Conservation (phyloP, 1,140 invertebrate genomes). For the Anoplophora glabripennis region DNA sequence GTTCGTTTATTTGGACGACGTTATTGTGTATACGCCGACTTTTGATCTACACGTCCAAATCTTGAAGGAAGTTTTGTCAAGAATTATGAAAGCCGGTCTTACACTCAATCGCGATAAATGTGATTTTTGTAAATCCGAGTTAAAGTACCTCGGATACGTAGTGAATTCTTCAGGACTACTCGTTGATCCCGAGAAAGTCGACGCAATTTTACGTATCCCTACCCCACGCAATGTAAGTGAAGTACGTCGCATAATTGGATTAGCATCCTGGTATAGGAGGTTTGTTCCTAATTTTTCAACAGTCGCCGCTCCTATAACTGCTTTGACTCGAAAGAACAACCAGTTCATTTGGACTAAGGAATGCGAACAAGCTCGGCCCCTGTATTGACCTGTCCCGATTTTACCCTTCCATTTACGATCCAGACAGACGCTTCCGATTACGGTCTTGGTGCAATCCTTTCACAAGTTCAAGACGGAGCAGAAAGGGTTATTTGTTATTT, state of each 20-base stretch:
- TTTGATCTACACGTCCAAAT: slow-evolving; percentile 19
- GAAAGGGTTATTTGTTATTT: too few relatives aligned
- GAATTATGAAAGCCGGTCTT: not conserved
- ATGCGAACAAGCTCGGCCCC: not conserved
- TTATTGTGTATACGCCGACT: slow-evolving; percentile 22
- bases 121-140: slow-evolving; percentile 33
- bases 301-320: slow-evolving; percentile 25
- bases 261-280: slow-evolving; percentile 42
- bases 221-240: slow-evolving; percentile 19
- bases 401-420: too few relatives aligned
- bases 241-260: slow-evolving; percentile 50
- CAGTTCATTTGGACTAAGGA: not conserved
- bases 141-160: slow-evolving; percentile 45
- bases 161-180: slow-evolving; percentile 38
- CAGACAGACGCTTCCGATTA: too few relatives aligned
- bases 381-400: too few relatives aligned
- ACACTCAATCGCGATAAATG: slow-evolving; percentile 39
- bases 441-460: too few relatives aligned
- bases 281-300: slow-evolving; percentile 45
- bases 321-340: not conserved
- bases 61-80: not conserved
- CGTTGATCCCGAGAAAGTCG: slow-evolving; percentile 44
- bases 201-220: slow-evolving; percentile 32
- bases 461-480: too few relatives aligned
- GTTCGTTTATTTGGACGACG: slow-evolving; percentile 33